Base-by-base conservation (phyloP, 1,140 invertebrate genomes). In the Dendrolimus kikuchii region DNA sequence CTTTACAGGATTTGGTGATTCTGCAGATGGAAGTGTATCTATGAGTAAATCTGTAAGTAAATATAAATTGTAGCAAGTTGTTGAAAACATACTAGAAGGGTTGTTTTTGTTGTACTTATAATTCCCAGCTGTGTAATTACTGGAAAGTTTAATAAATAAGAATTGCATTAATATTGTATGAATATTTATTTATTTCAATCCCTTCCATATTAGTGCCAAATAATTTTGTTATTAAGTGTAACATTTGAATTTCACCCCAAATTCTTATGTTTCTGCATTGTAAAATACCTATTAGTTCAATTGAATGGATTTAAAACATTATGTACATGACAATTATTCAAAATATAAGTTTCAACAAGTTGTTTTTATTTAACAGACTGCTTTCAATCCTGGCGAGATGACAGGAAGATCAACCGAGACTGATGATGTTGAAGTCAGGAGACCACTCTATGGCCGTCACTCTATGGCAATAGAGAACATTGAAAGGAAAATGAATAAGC, bases 371-470 rank as follows among this genome's bases (percentile, higher is more conserved):
- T 72, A 74, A 48, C 49, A 86, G 82, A 75, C 71, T 48, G 59
- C 72, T n/a, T 86, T 86, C 49, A 76, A 83, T 53, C 83, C 81
- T 51, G 78, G 77, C 48, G 83, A 86, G 62, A 75, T 86, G 73
- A 83, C 79, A 37, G 83, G 83, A 2, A 66, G 83, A 50, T 84
- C 83, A 38, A 86, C 83, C 6, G 81, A 70, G 7, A 54, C 81
- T n/a, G 71, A 74, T 9, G 75, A 81, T n/a, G 40, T 64, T 8
- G 44, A 53, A 6, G 8, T 46, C 7, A 48, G 56, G n/a, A 39
- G 48, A 39, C 48, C 51, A 7, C 47, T 56, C 23, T 6, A 57
- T 10, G 71, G 73, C 4, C 56, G 77, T 7, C 71, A 81, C 51
- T 81, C 77, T 4, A 51, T 79, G 7, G 71, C 68, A 6, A 44